Percentiles rank a stretch among this genome's conserved stretches.
Evolutionary conservation across 2,888 invertebrate species (phyloP).

Genomic region (Drosophila eohydei): DNA sequence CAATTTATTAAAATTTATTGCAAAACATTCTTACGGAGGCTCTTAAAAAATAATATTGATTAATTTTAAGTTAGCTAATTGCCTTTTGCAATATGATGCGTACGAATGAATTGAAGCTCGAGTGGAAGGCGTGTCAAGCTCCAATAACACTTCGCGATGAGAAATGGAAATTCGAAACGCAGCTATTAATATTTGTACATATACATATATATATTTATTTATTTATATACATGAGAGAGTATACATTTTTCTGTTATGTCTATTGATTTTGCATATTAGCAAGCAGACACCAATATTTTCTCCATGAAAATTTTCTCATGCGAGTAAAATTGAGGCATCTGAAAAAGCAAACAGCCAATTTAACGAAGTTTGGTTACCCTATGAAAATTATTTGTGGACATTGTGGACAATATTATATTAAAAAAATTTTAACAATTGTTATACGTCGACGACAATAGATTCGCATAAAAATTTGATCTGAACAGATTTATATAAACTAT

Average conservation of each 20-base stretch:
- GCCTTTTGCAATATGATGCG: constrained; percentile 47
- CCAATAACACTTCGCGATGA: constrained; percentile 17
- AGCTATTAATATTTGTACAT: constrained; percentile 3
- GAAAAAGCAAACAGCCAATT: background rate
- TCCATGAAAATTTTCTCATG: constrained; percentile 45
- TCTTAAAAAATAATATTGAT: constrained; percentile 28
- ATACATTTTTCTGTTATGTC: constrained; percentile 5
- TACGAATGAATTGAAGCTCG: constrained; percentile 27
- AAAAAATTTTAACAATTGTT: too few species aligned
- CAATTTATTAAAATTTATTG: constrained; percentile 4
- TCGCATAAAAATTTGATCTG: too few species aligned
- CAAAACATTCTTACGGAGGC: background rate
- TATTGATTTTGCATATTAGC: constrained; percentile 69
- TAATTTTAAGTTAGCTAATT: constrained; percentile 58
- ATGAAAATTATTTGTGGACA: too few species aligned
- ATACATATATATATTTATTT: background rate
- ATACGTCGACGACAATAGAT: too few species aligned
- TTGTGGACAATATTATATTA: too few species aligned
- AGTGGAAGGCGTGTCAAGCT: background rate
- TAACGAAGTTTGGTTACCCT: background rate
- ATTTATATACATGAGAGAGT: background rate
- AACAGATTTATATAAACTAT: too few species aligned
- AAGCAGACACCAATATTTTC: constrained; percentile 52
- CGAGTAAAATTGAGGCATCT: constrained; percentile 60
- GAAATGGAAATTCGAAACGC: constrained; percentile 16